Conservation (phyloP, 2,888 invertebrate species). For the Drosophila prolongata region DNA sequence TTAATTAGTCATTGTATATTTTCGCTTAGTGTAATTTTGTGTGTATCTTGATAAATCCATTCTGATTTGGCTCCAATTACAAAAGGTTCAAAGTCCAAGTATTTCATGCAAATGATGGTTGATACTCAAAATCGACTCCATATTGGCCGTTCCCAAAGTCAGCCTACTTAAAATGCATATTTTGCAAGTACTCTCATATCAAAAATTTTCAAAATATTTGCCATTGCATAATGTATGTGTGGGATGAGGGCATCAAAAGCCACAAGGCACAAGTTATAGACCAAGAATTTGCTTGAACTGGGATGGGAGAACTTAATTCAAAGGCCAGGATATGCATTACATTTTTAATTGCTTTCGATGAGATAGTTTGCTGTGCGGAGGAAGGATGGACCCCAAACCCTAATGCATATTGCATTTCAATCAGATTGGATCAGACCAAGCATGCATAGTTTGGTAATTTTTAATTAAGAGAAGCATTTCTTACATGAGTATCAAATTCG, state of each 20-base stretch:
- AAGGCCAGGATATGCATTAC: conserved; percentile 43
- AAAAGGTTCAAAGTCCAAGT: conserved; percentile 8
- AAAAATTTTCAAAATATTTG: conserved; percentile 61
- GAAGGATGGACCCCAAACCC: conserved; percentile 1
- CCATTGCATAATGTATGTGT: conserved; percentile 43
- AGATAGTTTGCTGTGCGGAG: conserved; percentile 1
- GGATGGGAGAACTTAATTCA: conserved; percentile 30
- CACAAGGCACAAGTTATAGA: conserved; percentile 13
- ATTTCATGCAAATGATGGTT: conserved; percentile 51
- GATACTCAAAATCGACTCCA: conserved; percentile 55
- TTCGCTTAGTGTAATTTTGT: not conserved
- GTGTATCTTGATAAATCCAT: conserved; percentile 7
- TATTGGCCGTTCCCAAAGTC: not conserved
- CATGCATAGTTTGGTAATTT: conserved; percentile 16
- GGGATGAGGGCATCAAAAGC: conserved; percentile 14
- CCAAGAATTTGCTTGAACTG: conserved; percentile 15
- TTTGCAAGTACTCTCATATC: conserved; percentile 54
- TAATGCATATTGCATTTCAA: conserved; percentile 32
- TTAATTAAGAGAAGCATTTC: conserved; percentile 12
- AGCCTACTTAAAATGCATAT: conserved; percentile 26
- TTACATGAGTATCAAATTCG: not conserved
- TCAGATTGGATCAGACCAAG: conserved; percentile 9
- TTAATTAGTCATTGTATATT: not conserved
- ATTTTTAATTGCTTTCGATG: conserved; percentile 46
- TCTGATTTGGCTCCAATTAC: conserved; percentile 1